phyloP scores from a whole-genome alignment of 2,113 vertebrate genomes.

The Gambusia affinis region DNA sequence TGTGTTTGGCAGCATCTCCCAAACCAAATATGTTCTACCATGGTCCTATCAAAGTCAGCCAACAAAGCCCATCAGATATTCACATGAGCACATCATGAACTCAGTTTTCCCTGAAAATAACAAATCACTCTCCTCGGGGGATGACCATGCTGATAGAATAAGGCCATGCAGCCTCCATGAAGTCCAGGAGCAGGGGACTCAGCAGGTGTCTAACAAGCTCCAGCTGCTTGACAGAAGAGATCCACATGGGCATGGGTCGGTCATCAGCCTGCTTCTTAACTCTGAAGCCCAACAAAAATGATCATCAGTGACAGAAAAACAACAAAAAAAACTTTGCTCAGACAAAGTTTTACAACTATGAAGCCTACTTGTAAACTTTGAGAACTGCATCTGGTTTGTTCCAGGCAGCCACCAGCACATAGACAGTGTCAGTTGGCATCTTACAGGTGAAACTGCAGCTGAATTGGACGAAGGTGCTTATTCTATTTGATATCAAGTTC shows the following conservation, averaged over 20 bases:
- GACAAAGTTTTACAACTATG: background rate
- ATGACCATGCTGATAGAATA: conserved; percentile 91
- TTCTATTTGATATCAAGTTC: too few relatives aligned
- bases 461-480: too few relatives aligned
- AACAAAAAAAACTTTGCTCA: background rate
- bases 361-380: conserved; percentile 86
- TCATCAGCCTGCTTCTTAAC: conserved; percentile 89
- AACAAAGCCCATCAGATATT: background rate
- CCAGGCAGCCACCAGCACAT: conserved; percentile 90
- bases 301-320: background rate
- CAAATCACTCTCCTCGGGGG: conserved; percentile 81
- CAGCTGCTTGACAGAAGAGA: conserved; percentile 87
- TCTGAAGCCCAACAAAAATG: conserved; percentile 58
- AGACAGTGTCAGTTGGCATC: conserved; percentile 91
- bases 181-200: conserved; percentile 86
- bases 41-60: conserved; percentile 74
- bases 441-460: background rate
- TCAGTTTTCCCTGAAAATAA: rapidly evolving
- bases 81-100: background rate
- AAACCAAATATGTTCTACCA: conserved; percentile 89
- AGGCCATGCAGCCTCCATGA: conserved; percentile 91
- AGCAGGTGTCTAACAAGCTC: conserved; percentile 86
- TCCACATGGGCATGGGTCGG: conserved; percentile 91
- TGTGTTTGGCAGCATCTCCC: conserved; percentile 85
- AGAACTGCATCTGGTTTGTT: conserved; percentile 86